Evolutionary conservation across 2,888 invertebrate species (phyloP).

Genomic region (Coelinius sp.): DNA sequence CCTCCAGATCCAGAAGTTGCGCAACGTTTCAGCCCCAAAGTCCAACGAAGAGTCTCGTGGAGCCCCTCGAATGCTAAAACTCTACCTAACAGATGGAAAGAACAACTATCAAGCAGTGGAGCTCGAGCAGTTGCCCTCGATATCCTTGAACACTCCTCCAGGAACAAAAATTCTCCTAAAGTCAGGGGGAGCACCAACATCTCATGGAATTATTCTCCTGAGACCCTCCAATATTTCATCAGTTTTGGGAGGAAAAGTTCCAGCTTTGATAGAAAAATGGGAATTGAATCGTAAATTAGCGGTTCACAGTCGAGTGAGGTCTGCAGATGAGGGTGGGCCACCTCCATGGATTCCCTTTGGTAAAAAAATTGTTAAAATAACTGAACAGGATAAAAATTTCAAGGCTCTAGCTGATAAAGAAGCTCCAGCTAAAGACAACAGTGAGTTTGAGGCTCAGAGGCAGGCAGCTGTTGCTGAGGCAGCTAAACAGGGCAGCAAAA

Average conservation of each 20-base stretch:
- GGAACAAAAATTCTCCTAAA: constrained; percentile 84
- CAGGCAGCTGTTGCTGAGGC: constrained; percentile 93
- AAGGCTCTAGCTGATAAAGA: constrained; percentile 80
- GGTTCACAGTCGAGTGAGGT: constrained; percentile 71
- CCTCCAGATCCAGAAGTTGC: constrained; percentile 89
- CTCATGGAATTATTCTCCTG: constrained; percentile 83
- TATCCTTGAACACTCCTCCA: constrained; percentile 88
- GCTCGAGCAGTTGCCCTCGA: constrained; percentile 78
- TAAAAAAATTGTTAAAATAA: constrained; percentile 77
- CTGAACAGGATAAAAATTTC: constrained; percentile 77
- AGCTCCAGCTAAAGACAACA: constrained; percentile 77
- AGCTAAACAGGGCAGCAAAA: constrained; percentile 76
- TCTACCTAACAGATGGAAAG: constrained; percentile 90
- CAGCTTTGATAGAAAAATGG: constrained; percentile 90
- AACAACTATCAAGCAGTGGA: constrained; percentile 84
- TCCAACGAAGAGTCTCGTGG: constrained; percentile 87
- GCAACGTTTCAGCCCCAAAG: constrained; percentile 92
- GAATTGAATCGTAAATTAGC: constrained; percentile 75
- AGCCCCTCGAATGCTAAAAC: constrained; percentile 87
- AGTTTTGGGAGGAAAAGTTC: constrained; percentile 88
- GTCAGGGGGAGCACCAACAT: constrained; percentile 74
- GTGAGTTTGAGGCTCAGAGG: constrained; percentile 90
- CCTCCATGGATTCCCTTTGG: constrained; percentile 96
- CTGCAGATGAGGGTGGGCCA: constrained; percentile 83
- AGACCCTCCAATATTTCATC: constrained; percentile 76